Conservation (phyloP, 2,888 invertebrate species). For the Dione juno region DNA sequence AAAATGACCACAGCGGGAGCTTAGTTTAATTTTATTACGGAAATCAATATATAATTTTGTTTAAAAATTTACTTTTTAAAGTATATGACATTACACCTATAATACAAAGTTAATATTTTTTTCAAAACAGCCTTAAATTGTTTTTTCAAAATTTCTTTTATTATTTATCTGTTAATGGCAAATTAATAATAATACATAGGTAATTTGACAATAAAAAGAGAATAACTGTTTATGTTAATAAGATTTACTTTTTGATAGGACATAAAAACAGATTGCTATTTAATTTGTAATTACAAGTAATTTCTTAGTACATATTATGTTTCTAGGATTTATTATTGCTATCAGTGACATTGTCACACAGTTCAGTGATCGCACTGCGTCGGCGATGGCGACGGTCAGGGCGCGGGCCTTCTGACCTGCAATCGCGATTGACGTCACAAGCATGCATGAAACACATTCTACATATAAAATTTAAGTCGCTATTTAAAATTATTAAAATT, state of each 20-base stretch:
- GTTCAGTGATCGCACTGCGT: conserved; percentile 62
- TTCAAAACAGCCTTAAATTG: neutral
- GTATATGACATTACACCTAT: neutral
- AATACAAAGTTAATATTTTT: neutral
- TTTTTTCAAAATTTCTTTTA: neutral
- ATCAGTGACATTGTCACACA: conserved; percentile 73
- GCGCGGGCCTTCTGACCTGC: conserved; percentile 49
- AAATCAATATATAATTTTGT: too few relatives aligned
- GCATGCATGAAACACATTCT: conserved; percentile 61
- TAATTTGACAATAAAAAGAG: neutral
- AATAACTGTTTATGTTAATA: neutral
- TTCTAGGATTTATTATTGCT: conserved; percentile 63
- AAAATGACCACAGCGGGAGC: neutral
- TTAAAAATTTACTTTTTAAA: neutral
- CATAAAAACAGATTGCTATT: neutral
- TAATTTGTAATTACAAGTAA: conserved; percentile 6
- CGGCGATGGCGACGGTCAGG: conserved; percentile 47
- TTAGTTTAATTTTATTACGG: neutral
- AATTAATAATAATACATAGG: neutral
- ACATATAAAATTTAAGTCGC: neutral
- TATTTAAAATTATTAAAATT: conserved; percentile 24
- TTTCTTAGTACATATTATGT: conserved; percentile 44
- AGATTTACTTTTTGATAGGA: neutral
- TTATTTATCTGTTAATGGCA: neutral
- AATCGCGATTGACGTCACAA: conserved; percentile 71